Evolutionary conservation across 1,140 invertebrate genomes (phyloP).

Genomic region (Muscidifurax raptorellus): DNA sequence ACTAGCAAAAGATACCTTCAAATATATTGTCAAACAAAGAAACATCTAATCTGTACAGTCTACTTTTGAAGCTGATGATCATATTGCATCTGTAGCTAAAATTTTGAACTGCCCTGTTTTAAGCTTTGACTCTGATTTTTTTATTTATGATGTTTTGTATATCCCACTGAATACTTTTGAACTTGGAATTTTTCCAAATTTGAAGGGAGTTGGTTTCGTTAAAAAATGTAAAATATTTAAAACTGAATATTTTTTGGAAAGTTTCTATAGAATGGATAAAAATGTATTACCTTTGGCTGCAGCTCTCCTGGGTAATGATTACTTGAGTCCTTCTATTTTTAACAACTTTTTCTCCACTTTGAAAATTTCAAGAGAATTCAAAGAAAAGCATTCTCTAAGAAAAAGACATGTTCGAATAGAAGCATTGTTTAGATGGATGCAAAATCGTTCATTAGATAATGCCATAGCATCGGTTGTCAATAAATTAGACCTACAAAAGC

Average conservation of each 20-base stretch:
- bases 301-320: slow-evolving; percentile 93
- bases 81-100: slow-evolving; percentile 86
- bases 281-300: slow-evolving; percentile 85
- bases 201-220: slow-evolving; percentile 55
- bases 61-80: slow-evolving; percentile 91
- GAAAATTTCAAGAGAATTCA: slow-evolving; percentile 78
- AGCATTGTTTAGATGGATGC: slow-evolving; percentile 84
- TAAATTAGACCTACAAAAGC: slow-evolving; percentile 75
- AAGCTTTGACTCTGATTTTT: slow-evolving; percentile 94
- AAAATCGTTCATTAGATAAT: slow-evolving; percentile 81
- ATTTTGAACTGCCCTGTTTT: slow-evolving; percentile 87
- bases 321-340: slow-evolving; percentile 82
- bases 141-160: slow-evolving; percentile 88
- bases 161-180: slow-evolving; percentile 85
- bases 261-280: slow-evolving; percentile 80
- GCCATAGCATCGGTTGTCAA: slow-evolving; percentile 81
- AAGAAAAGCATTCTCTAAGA: slow-evolving; percentile 77
- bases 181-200: slow-evolving; percentile 53
- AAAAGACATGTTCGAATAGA: slow-evolving; percentile 76
- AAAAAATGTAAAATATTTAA: slow-evolving; percentile 84
- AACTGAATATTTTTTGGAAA: slow-evolving; percentile 81
- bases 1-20: slow-evolving; percentile 84
- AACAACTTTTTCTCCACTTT: slow-evolving; percentile 82
- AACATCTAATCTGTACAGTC: slow-evolving; percentile 82
- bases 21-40: slow-evolving; percentile 80